These are phyloP conservation scores for Tholera decimalis DNA, from an alignment of 2,888 invertebrate genomes.

Conservation along the genomic window DNA sequence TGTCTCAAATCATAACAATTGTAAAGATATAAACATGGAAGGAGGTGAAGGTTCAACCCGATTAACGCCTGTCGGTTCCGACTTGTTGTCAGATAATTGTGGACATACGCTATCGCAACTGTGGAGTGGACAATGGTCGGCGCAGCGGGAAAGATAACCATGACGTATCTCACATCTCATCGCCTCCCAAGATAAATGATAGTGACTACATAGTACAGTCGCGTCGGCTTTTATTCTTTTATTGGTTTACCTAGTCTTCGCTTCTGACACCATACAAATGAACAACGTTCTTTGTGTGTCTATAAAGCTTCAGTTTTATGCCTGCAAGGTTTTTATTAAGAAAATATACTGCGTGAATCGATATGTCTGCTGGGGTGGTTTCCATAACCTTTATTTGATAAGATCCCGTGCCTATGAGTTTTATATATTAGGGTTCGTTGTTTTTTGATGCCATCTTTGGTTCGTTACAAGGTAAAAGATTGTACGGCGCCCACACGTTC, in stretches of 20 bases:
- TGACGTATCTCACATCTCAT: constrained; percentile 71
- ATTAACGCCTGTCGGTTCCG: constrained; percentile 71
- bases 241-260: constrained; percentile 68
- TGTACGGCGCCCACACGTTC: constrained; percentile 77
- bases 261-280: constrained; percentile 82
- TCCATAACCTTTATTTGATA: constrained; percentile 75
- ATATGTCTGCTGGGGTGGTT: constrained; percentile 65
- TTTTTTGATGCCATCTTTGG: constrained; percentile 70
- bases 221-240: constrained; percentile 65
- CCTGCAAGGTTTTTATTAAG: constrained; percentile 63
- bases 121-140: constrained; percentile 68
- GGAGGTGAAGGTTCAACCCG: constrained; percentile 73
- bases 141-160: constrained; percentile 67
- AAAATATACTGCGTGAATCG: constrained; percentile 63
- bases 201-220: constrained; percentile 53
- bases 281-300: constrained; percentile 85
- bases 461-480: constrained; percentile 73
- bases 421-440: constrained; percentile 74
- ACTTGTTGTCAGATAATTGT: constrained; percentile 73
- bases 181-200: constrained; percentile 69
- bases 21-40: constrained; percentile 63
- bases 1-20: constrained; percentile 54
- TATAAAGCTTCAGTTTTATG: constrained; percentile 72
- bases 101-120: constrained; percentile 67
- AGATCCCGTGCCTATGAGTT: constrained; percentile 70